A percentile compares a stretch with the other conserved stretches of the same genome.
phyloP scores from a whole-genome alignment of 2,797 vertebrate genomes.

The Hydrocynus forskahlii region DNA sequence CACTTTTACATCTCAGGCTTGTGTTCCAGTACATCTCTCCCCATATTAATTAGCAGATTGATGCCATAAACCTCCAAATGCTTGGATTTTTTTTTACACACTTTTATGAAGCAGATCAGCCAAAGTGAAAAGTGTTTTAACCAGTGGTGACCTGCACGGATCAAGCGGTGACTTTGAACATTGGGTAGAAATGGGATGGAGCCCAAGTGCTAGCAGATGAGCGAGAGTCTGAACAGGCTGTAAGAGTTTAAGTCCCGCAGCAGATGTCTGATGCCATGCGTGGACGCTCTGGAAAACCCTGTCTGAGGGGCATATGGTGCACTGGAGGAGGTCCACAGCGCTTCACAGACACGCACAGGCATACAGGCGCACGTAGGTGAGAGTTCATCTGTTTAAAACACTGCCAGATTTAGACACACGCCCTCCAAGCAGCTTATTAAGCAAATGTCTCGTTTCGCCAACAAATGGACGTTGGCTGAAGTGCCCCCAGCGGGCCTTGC shows the following conservation, averaged over 20 bases:
- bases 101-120: constrained; percentile 13
- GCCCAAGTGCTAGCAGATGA: constrained; percentile 51
- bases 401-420: constrained; percentile 14
- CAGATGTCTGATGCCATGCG: constrained; percentile 62
- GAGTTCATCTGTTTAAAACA: constrained; percentile 41
- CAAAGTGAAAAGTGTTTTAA: constrained; percentile 27
- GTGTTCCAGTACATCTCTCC: not conserved
- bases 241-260: constrained; percentile 56
- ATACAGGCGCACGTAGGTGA: constrained; percentile 41
- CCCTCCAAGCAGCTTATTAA: constrained; percentile 49
- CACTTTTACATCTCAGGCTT: not conserved
- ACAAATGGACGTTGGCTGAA: constrained; percentile 52
- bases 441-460: constrained; percentile 49
- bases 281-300: constrained; percentile 53
- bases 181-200: constrained; percentile 33
- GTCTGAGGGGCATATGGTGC: constrained; percentile 74
- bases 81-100: not conserved
- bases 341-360: constrained; percentile 53
- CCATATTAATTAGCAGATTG: not conserved
- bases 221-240: constrained; percentile 43
- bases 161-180: constrained; percentile 30
- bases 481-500: constrained; percentile 16
- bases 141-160: constrained; percentile 28
- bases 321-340: constrained; percentile 69
- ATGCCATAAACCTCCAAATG: not conserved